Conservation (phyloP, 2,113 vertebrate species). For the Cyanoderma ruficeps region DNA sequence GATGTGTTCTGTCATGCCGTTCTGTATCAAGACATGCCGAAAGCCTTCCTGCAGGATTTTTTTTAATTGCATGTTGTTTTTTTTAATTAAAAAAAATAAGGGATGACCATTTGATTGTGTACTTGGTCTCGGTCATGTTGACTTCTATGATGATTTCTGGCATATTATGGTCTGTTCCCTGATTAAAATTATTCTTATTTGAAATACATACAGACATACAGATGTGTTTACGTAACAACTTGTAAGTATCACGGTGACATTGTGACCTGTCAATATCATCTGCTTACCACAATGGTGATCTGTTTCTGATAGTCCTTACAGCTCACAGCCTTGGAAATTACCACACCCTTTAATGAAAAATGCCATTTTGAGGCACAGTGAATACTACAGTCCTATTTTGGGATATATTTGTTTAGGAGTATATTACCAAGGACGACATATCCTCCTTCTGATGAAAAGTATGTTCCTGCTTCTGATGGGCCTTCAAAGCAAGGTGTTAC, state of each 20-base stretch:
- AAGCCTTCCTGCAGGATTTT: not conserved
- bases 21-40: not conserved
- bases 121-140: not conserved
- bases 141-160: not conserved
- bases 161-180: not conserved
- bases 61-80: not conserved
- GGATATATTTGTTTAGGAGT: not conserved
- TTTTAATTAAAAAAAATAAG: not conserved
- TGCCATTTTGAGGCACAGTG: not conserved
- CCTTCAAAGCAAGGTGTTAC: constrained; percentile 94
- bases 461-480: constrained; percentile 87
- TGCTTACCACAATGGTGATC: not conserved
- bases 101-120: not conserved
- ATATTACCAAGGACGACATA: constrained; percentile 88
- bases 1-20: not conserved
- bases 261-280: not conserved
- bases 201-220: not conserved
- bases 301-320: not conserved
- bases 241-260: not conserved
- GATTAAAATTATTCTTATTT: not conserved
- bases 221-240: not conserved
- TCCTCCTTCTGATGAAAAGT: constrained; percentile 92
- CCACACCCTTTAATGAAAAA: not conserved
- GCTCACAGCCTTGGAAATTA: not conserved
- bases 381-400: not conserved